phyloP scores from a whole-genome alignment of 2,797 vertebrate species.

The Eulemur coronatus region DNA sequence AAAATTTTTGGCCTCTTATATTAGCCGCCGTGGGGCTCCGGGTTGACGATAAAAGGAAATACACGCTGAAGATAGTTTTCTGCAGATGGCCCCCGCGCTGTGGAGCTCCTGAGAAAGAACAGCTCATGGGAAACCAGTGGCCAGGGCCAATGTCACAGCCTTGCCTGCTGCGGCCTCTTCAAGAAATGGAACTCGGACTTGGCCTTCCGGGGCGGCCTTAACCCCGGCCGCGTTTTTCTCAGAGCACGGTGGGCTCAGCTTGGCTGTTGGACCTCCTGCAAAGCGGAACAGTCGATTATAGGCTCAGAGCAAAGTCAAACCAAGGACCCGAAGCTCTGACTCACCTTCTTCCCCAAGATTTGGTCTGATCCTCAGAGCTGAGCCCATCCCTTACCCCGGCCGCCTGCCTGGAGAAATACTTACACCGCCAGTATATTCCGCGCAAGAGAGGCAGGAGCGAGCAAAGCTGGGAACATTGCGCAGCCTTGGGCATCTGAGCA shows the following conservation, averaged over 20 bases:
- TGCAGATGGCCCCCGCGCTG: slow-evolving; percentile 36
- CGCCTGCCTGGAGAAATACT: neutral
- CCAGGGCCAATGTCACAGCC: slow-evolving; percentile 64
- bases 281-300: slow-evolving; percentile 52
- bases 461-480: slow-evolving; percentile 65
- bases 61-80: slow-evolving; percentile 47
- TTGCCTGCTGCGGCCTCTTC: neutral
- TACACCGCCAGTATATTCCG: slow-evolving; percentile 24
- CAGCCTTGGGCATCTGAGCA: neutral
- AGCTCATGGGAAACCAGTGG: slow-evolving; percentile 27
- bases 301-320: slow-evolving; percentile 55
- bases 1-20: slow-evolving; percentile 77
- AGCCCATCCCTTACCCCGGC: neutral
- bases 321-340: neutral
- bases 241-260: neutral
- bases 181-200: slow-evolving; percentile 57
- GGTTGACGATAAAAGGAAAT: slow-evolving; percentile 70
- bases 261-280: slow-evolving; percentile 49
- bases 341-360: neutral
- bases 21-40: slow-evolving; percentile 53
- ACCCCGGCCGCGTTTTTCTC: neutral
- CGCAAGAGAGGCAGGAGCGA: slow-evolving; percentile 57
- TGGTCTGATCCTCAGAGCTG: slow-evolving; percentile 33
- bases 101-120: slow-evolving; percentile 62
- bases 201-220: slow-evolving; percentile 57